Conservation (phyloP, 37 sponge, comb jelly and placozoan genomes). For the Eunapius fragilis region DNA sequence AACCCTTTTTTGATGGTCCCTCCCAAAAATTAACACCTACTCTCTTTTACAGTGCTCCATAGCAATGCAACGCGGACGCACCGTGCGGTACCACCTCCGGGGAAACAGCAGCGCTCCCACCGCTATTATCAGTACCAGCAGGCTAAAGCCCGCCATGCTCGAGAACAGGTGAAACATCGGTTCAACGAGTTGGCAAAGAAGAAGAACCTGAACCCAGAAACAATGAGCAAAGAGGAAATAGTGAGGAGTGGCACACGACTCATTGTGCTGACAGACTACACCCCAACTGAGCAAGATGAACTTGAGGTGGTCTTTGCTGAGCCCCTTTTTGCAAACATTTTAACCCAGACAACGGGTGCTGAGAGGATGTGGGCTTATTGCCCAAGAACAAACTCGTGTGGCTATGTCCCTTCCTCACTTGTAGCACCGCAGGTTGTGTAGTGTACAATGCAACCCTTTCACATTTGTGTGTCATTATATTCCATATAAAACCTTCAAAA, state of each 20-base stretch:
- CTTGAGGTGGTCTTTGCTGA: slow-evolving; percentile 70
- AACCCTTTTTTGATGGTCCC: neutral
- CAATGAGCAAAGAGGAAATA: slow-evolving; percentile 76
- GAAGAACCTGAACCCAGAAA: slow-evolving; percentile 60
- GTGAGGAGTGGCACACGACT: slow-evolving; percentile 67
- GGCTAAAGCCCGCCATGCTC: slow-evolving; percentile 39
- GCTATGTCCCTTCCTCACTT: slow-evolving; percentile 69
- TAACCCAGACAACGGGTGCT: slow-evolving; percentile 52
- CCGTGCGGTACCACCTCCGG: neutral
- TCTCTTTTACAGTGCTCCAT: slow-evolving; percentile 21
- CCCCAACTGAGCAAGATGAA: slow-evolving; percentile 68
- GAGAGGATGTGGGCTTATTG: slow-evolving; percentile 84
- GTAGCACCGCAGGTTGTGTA: slow-evolving; percentile 75
- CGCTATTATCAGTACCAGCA: slow-evolving; percentile 43
- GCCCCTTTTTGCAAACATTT: slow-evolving; percentile 67
- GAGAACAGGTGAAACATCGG: slow-evolving; percentile 63
- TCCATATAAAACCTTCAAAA: neutral
- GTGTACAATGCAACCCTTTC: neutral
- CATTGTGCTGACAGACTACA: slow-evolving; percentile 79
- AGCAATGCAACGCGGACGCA: slow-evolving; percentile 3
- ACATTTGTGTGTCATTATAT: neutral
- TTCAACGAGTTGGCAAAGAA: slow-evolving; percentile 74
- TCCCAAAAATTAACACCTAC: neutral
- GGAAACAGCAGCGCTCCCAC: neutral
- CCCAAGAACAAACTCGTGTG: slow-evolving; percentile 57